Percentiles rank a stretch among this genome's conserved stretches.
Conservation (phyloP, 1,140 invertebrate genomes). For the Conus ventricosus region DNA sequence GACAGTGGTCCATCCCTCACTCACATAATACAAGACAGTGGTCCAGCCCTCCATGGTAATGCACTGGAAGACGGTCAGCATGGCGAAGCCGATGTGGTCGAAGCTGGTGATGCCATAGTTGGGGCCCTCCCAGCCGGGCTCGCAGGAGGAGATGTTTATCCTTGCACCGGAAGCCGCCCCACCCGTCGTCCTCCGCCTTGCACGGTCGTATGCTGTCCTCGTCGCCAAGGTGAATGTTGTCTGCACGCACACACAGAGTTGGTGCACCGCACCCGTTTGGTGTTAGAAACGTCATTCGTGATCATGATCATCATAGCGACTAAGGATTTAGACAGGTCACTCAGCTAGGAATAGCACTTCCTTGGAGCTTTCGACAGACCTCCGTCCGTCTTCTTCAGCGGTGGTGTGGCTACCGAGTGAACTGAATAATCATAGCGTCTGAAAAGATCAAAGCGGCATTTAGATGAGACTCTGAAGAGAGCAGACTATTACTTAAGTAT, state of each 20-base stretch:
- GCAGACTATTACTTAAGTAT: no score
- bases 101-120: conserved; percentile 99
- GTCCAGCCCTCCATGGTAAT: conserved; percentile 99
- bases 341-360: no score
- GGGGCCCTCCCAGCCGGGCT: conserved; percentile 95
- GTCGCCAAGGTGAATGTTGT: conserved; percentile 64
- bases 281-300: no score
- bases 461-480: no score
- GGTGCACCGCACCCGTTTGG: no score
- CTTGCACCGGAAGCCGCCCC: conserved; percentile 66
- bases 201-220: conserved; percentile 66
- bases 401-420: no score
- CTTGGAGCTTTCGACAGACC: no score
- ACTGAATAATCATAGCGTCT: no score
- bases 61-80: conserved; percentile 99
- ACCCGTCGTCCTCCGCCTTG: conserved; percentile 42
- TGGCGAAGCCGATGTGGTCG: conserved; percentile 99
- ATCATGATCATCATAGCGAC: no score
- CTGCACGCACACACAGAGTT: conserved; percentile 38
- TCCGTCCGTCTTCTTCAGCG: no score
- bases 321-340: no score
- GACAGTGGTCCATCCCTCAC: conserved; percentile 48
- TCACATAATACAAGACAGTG: conserved; percentile 99
- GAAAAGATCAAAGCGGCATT: no score
- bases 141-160: conserved; percentile 68